phyloP scores from a whole-genome alignment of 2,888 invertebrate species.

The Drosophila antonietae region DNA sequence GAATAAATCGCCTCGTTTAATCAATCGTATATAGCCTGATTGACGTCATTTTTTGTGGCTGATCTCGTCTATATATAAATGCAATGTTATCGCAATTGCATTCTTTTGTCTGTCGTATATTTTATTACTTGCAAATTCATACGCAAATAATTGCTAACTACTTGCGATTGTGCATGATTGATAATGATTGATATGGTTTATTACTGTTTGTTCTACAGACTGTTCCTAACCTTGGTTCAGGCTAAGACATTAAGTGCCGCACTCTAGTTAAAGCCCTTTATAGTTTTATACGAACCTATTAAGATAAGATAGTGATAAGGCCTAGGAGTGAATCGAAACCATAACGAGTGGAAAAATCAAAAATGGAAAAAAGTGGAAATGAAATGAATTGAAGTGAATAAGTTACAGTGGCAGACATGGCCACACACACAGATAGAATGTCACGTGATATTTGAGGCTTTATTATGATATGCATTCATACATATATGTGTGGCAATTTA shows the following conservation, averaged over 20 bases:
- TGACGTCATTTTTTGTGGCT: not conserved
- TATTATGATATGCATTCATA: slow-evolving; percentile 5
- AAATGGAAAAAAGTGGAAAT: slow-evolving; percentile 1
- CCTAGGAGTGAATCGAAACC: slow-evolving; percentile 18
- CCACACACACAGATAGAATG: slow-evolving; percentile 30
- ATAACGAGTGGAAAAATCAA: slow-evolving; percentile 38
- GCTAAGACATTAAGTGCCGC: slow-evolving; percentile 1
- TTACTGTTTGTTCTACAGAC: not conserved
- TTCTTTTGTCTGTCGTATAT: slow-evolving; percentile 2
- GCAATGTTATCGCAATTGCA: not conserved
- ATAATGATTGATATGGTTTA: slow-evolving; percentile 5
- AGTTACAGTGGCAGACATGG: slow-evolving; percentile 26
- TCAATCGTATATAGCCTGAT: slow-evolving; percentile 1
- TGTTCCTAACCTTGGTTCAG: slow-evolving; percentile 26
- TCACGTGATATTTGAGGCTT: slow-evolving; percentile 57
- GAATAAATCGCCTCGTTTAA: not conserved
- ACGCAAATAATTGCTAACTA: slow-evolving; percentile 4
- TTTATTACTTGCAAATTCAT: slow-evolving; percentile 5
- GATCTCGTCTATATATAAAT: slow-evolving; percentile 9
- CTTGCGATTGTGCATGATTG: slow-evolving; percentile 1
- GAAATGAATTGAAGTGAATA: slow-evolving; percentile 34
- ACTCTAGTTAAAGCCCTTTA: not conserved
- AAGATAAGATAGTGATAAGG: slow-evolving; percentile 41
- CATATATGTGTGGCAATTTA: slow-evolving; percentile 59
- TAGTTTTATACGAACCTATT: slow-evolving; percentile 13